These are phyloP conservation scores for Acanthurus tractus DNA, from an alignment of 2,797 vertebrate species.

Conservation along the genomic window DNA sequence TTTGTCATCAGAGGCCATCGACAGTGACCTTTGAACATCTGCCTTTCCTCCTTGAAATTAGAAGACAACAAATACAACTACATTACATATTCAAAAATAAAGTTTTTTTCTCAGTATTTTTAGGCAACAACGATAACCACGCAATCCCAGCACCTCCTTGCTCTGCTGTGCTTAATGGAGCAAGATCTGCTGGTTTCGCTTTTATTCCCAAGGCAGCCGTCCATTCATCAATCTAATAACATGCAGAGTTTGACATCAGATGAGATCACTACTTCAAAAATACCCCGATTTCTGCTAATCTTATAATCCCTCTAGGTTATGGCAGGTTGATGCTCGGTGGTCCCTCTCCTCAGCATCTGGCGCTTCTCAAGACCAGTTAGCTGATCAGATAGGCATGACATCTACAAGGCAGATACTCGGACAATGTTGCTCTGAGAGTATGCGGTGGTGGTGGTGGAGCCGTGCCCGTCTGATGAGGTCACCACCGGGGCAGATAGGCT, in stretches of 20 bases:
- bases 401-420: conserved; percentile 98
- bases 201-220: conserved; percentile 66
- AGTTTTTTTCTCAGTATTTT: conserved; percentile 72
- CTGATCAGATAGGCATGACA: conserved; percentile 74
- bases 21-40: conserved; percentile 61
- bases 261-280: conserved; percentile 76
- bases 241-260: conserved; percentile 84
- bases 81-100: conserved; percentile 84
- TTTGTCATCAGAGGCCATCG: conserved; percentile 72
- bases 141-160: conserved; percentile 58
- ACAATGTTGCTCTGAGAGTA: conserved; percentile 98
- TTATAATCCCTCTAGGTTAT: conserved; percentile 80
- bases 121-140: conserved; percentile 78
- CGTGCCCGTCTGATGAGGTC: conserved; percentile 91
- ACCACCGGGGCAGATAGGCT: conserved; percentile 93
- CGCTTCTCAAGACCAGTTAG: conserved; percentile 70
- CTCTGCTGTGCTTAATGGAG: conserved; percentile 81
- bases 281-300: conserved; percentile 63
- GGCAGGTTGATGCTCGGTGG: conserved; percentile 85
- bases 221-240: conserved; percentile 71
- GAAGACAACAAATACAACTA: conserved; percentile 75
- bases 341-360: conserved; percentile 79
- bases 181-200: conserved; percentile 74
- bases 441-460: conserved; percentile 89
- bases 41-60: conserved; percentile 63